These are phyloP conservation scores for Nephila pilipes DNA, from an alignment of 1,140 invertebrate genomes.

Conservation along the genomic window DNA sequence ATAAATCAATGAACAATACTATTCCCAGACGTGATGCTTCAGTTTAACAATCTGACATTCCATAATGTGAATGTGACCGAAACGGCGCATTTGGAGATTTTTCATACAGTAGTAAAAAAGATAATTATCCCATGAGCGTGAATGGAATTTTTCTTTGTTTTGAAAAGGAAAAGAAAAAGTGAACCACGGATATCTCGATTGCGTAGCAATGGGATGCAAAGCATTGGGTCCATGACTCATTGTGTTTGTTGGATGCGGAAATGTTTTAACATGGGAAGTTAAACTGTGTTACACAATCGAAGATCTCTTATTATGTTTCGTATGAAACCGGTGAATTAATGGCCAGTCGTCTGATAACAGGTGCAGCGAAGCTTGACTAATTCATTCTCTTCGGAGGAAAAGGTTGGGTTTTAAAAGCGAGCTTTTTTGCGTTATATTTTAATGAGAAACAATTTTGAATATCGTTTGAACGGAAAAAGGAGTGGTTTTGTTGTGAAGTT, in stretches of 20 bases:
- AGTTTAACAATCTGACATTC: too few relatives aligned
- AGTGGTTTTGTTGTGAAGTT: background rate
- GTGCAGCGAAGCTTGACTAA: background rate
- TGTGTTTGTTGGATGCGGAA: background rate
- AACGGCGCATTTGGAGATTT: too few relatives aligned
- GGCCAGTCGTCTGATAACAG: background rate
- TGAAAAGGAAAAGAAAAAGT: background rate
- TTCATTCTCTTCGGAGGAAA: background rate
- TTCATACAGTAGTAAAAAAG: background rate
- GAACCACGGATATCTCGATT: background rate
- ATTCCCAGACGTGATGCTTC: background rate
- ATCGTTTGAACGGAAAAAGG: background rate
- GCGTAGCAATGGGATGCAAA: background rate
- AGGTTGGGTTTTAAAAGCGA: background rate
- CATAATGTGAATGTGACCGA: too few relatives aligned
- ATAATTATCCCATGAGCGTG: background rate
- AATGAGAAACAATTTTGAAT: background rate
- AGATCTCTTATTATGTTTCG: background rate
- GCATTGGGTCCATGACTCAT: background rate
- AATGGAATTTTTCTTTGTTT: constrained; percentile 8
- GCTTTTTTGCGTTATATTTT: background rate
- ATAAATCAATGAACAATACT: background rate
- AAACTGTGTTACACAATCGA: constrained; percentile 14
- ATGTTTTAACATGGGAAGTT: constrained; percentile 29
- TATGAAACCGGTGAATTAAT: background rate